Evolutionary conservation across 2,113 vertebrate genomes (phyloP).

Genomic region (Neoarius graeffei): DNA sequence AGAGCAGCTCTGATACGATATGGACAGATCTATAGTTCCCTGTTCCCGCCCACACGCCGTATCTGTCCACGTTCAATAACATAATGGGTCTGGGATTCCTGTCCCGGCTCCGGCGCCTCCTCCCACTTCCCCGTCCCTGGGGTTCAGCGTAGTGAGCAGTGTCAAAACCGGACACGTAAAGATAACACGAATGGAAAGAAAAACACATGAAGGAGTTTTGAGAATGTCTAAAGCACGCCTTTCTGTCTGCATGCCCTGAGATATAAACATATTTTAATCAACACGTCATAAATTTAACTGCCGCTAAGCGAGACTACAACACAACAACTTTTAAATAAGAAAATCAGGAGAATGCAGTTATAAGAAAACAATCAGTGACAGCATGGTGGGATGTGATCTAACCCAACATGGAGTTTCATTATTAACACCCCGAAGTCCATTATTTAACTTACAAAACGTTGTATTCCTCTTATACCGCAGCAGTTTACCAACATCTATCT

Average conservation of each 20-base stretch:
- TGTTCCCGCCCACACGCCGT: neutral
- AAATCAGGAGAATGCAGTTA: neutral
- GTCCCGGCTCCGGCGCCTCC: neutral
- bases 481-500: no score
- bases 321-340: neutral
- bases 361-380: neutral
- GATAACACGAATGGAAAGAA: constrained; percentile 11
- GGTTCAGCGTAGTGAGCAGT: neutral
- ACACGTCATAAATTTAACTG: neutral
- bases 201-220: neutral
- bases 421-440: no score
- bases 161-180: constrained; percentile 4
- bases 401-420: neutral
- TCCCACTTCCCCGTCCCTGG: neutral
- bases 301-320: neutral
- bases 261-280: neutral
- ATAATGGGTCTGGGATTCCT: constrained; percentile 45
- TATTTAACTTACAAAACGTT: no score
- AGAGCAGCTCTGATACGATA: constrained; percentile 17
- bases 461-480: no score
- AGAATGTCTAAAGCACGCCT: neutral
- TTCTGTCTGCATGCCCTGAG: neutral
- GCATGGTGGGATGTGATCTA: neutral
- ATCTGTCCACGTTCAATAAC: constrained; percentile 35
- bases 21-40: constrained; percentile 26